Conservation (phyloP, 2,888 invertebrate genomes). For the Papilio protenor region DNA sequence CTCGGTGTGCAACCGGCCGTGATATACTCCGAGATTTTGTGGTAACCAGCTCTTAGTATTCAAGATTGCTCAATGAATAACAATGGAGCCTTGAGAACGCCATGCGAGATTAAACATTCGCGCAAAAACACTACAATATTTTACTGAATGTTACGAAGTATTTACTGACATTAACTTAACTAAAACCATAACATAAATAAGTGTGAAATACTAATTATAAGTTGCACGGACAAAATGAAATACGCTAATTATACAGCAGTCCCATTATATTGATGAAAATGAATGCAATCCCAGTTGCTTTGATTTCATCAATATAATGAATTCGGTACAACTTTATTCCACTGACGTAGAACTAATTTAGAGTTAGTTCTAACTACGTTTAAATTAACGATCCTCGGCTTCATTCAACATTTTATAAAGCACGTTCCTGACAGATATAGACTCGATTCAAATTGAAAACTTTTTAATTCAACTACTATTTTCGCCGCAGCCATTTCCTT, state of each 20-base stretch:
- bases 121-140: slow-evolving; percentile 4
- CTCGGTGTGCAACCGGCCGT: slow-evolving; percentile 26
- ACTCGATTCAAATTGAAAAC: slow-evolving; percentile 32
- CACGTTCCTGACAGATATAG: slow-evolving; percentile 30
- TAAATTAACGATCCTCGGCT: slow-evolving; percentile 28
- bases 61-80: slow-evolving; percentile 39
- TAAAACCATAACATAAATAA: not conserved
- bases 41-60: slow-evolving; percentile 36
- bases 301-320: not conserved
- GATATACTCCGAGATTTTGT: slow-evolving; percentile 32
- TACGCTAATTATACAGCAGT: not conserved
- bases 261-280: not conserved
- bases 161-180: no score
- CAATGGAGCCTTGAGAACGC: slow-evolving; percentile 24
- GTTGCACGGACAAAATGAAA: not conserved
- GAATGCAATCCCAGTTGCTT: not conserved
- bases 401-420: slow-evolving; percentile 31
- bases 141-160: not conserved
- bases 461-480: slow-evolving; percentile 27
- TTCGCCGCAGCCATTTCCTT: not conserved
- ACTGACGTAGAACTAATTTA: slow-evolving; percentile 12
- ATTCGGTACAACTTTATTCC: slow-evolving; percentile 13
- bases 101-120: slow-evolving; percentile 12
- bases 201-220: not conserved
- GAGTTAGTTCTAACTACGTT: slow-evolving; percentile 32